Conservation (phyloP, 2,113 vertebrate species). For the Ophthalmotilapia sp. region DNA sequence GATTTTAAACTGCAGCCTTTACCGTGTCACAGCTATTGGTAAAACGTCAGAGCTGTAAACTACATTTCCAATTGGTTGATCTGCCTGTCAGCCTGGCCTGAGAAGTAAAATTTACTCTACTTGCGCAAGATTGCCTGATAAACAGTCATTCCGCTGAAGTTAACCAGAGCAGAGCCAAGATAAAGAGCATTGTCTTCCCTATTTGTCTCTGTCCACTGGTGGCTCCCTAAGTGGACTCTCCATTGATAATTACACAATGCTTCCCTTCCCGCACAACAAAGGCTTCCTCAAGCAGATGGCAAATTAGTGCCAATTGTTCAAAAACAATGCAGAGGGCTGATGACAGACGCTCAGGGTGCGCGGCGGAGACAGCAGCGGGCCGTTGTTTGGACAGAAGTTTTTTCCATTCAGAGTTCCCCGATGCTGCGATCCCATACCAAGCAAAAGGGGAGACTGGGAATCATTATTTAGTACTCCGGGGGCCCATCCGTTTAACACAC, state of each 20-base stretch:
- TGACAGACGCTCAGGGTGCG: constrained; percentile 51
- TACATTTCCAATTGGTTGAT: not conserved
- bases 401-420: constrained; percentile 38
- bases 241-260: constrained; percentile 67
- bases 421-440: constrained; percentile 8
- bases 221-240: constrained; percentile 59
- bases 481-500: constrained; percentile 40
- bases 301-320: constrained; percentile 75
- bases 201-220: constrained; percentile 49
- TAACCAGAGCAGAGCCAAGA: constrained; percentile 43
- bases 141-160: constrained; percentile 23
- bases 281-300: constrained; percentile 68
- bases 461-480: constrained; percentile 44
- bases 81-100: not conserved
- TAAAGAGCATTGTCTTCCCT: constrained; percentile 52
- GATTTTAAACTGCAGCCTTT: not conserved
- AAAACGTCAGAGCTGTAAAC: not conserved
- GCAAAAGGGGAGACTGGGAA: constrained; percentile 23
- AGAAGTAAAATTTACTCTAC: not conserved
- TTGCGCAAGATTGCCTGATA: constrained; percentile 1
- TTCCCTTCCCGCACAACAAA: constrained; percentile 54
- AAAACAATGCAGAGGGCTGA: constrained; percentile 68
- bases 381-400: constrained; percentile 53
- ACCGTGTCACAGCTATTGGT: not conserved
- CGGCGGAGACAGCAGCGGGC: constrained; percentile 21